phyloP scores from a whole-genome alignment of 2,113 vertebrate genomes.

The Crotalus tigris region DNA sequence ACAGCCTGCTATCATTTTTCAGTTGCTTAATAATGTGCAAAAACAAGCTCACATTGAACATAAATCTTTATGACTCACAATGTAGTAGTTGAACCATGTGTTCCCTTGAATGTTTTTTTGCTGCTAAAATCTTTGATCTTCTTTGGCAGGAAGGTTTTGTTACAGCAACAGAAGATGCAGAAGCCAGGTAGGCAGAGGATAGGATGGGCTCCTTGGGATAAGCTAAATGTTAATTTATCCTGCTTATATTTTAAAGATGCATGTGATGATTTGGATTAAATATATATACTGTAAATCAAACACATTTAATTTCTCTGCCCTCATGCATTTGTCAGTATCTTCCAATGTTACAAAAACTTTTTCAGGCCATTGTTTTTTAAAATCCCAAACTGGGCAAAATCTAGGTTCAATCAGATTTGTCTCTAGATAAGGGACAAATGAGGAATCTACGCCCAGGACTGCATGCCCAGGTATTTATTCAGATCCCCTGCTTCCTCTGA shows the following conservation, averaged over 20 bases:
- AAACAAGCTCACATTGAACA: slow-evolving; percentile 16
- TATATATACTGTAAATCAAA: neutral
- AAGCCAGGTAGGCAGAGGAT: slow-evolving; percentile 2
- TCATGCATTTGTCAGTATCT: neutral
- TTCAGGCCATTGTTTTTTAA: neutral
- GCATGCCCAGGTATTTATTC: neutral
- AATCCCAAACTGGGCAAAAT: neutral
- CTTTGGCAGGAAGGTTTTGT: slow-evolving; percentile 9
- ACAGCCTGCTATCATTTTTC: slow-evolving; percentile 4
- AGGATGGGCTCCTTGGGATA: neutral
- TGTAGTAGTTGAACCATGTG: slow-evolving; percentile 13
- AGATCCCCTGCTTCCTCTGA: neutral
- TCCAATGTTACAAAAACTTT: slow-evolving; percentile 1
- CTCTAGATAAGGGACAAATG: neutral
- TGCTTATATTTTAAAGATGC: neutral
- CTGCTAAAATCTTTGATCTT: neutral
- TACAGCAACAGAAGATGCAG: neutral
- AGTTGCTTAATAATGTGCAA: neutral
- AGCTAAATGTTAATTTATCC: neutral
- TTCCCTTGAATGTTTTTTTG: slow-evolving; percentile 29
- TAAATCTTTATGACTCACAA: slow-evolving; percentile 28
- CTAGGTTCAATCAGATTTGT: neutral
- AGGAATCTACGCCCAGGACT: neutral
- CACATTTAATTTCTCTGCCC: neutral
- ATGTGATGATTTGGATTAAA: neutral